A percentile compares a stretch with the other conserved stretches of the same genome.
Conservation (phyloP, 2,797 vertebrate species). For the Trematomus bernacchii region DNA sequence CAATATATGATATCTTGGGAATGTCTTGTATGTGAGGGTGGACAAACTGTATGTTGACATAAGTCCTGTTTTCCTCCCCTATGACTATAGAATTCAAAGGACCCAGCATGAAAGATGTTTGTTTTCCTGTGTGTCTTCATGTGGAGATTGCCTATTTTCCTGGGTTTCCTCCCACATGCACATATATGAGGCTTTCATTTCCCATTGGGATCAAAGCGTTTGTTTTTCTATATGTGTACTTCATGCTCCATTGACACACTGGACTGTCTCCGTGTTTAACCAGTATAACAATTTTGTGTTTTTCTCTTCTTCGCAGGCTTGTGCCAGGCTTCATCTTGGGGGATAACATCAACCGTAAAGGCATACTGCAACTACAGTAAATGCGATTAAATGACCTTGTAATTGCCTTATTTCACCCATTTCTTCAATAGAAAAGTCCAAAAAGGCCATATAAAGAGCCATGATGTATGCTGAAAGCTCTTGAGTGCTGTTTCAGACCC, state of each 20-base stretch:
- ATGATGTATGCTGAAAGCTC: constrained; percentile 40
- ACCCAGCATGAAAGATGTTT: not conserved
- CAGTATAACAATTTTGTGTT: not conserved
- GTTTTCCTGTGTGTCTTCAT: not conserved
- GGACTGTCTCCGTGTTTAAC: not conserved
- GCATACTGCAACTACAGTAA: not conserved
- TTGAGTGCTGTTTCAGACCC: constrained; percentile 36
- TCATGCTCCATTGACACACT: not conserved
- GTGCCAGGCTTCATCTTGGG: not conserved
- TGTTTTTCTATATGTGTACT: not conserved
- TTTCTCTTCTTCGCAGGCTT: not conserved
- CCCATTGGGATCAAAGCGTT: not conserved
- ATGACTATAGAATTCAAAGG: not conserved
- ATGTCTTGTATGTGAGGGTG: not conserved
- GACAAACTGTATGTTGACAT: not conserved
- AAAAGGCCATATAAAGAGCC: constrained; percentile 5
- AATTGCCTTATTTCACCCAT: constrained; percentile 6
- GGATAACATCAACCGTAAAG: not conserved
- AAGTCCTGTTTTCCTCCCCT: not conserved
- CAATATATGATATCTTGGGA: not conserved
- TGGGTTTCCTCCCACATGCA: constrained; percentile 2
- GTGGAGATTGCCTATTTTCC: not conserved
- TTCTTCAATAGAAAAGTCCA: not conserved
- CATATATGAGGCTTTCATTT: constrained; percentile 12
- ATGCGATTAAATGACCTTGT: not conserved